Evolutionary conservation across 1,140 invertebrate genomes (phyloP), one percentile per base, ranked within the genome.

Genomic region (Trigoniulus corallinus): DNA sequence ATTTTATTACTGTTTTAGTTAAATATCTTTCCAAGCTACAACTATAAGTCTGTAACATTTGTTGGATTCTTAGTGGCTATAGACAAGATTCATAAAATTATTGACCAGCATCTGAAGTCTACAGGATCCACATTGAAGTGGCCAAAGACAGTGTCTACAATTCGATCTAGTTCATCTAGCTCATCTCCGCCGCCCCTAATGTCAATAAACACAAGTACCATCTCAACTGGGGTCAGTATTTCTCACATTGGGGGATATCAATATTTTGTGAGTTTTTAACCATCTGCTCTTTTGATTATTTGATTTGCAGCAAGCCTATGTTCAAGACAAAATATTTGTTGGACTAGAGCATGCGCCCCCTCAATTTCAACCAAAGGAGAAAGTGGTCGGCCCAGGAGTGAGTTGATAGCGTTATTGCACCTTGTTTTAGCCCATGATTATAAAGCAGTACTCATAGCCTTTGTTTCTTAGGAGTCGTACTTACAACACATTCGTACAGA

Each of bases 401-500:
- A 62, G 63, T 59, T 12, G n/a, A n/a, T n/a, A n/a, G n/a, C n/a
- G n/a, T n/a, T n/a, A n/a, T n/a, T n/a, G n/a, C n/a, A 49, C 20
- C 3, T n/a, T 49, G 10, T 49, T 44, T 20, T 7, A 44, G 18
- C 4, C 24, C 4, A 20, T 44, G 21, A 44, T 7, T 7, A 12
- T 20, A 34, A 34, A 7, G 15, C 15, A 7, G 7, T 44, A 44
- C 4, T 44, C 21, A 10, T 7, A 20, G 4, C 21, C 21, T 18
- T 20, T 24, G 15, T 20, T 26, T 53, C 59, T 57, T 73, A 79
- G 65, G 80, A 78, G 24, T 76, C 78, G 27, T 84, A 81, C 66
- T 71, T 85, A 54, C 72, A 82, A 54, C 84, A 84, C 53, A 84
- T 87, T 56, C 69, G 77, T 54, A 76, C 74, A 34, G 82, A 85